Conservation (phyloP, 2,888 invertebrate genomes). For the Caenorhabditis sp. region DNA sequence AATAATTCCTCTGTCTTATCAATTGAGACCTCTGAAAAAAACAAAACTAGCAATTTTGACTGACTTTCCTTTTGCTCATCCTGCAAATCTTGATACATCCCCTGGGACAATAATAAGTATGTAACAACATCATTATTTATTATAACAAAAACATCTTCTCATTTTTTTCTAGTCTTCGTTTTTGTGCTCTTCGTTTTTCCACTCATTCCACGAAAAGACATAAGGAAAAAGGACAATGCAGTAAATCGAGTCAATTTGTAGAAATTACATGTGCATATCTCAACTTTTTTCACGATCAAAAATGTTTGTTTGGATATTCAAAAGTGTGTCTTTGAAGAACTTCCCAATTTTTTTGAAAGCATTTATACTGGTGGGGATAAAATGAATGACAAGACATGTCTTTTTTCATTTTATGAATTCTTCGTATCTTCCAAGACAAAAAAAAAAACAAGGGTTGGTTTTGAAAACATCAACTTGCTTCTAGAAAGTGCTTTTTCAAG, state of each 20-base stretch:
- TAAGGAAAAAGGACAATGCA: background rate
- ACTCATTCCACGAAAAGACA: background rate
- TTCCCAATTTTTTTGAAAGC: background rate
- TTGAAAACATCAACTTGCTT: slow-evolving; percentile 21
- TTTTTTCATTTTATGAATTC: slow-evolving; percentile 5
- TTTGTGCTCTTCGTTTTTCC: background rate
- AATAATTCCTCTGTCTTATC: slow-evolving; percentile 65
- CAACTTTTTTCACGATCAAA: background rate
- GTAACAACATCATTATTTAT: slow-evolving; percentile 21
- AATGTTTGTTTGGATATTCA: background rate
- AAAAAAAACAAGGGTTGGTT: background rate
- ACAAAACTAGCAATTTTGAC: background rate
- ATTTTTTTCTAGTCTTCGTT: slow-evolving; percentile 2
- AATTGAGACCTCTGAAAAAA: slow-evolving; percentile 53
- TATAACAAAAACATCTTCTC: slow-evolving; percentile 34
- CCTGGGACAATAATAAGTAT: slow-evolving; percentile 29
- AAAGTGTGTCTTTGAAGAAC: background rate
- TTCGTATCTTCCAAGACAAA: slow-evolving; percentile 8
- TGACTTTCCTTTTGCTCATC: background rate
- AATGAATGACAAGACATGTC: slow-evolving; percentile 8
- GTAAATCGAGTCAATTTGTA: background rate
- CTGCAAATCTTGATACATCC: background rate
- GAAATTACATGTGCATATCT: background rate
- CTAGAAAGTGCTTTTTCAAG: slow-evolving; percentile 37
- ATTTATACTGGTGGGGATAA: background rate